A percentile compares a stretch with the other conserved stretches of the same genome.
Evolutionary conservation across 2,888 invertebrate genomes (phyloP).

Genomic region (Drosophila neotestacea): DNA sequence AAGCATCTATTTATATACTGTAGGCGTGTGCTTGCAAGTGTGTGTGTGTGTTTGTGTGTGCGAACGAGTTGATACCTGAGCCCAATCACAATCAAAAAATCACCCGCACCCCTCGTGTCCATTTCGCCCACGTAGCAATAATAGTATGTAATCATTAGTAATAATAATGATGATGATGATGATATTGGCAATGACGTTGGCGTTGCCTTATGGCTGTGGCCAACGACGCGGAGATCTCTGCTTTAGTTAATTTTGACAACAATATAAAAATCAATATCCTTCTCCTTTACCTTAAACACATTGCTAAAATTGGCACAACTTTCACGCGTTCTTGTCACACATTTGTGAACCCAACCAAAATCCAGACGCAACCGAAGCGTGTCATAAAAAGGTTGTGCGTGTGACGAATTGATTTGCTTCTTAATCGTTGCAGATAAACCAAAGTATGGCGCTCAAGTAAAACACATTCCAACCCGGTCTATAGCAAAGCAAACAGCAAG

Average conservation of each 20-base stretch:
- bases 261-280: slow-evolving; percentile 67
- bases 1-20: slow-evolving; percentile 68
- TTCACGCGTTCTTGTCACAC: slow-evolving; percentile 21
- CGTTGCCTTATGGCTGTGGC: slow-evolving; percentile 23
- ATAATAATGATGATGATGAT: slow-evolving; percentile 38
- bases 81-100: slow-evolving; percentile 57
- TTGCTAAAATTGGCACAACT: slow-evolving; percentile 65
- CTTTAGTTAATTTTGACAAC: slow-evolving; percentile 41
- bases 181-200: slow-evolving; percentile 45
- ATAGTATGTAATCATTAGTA: slow-evolving; percentile 60
- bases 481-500: slow-evolving; percentile 38
- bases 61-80: slow-evolving; percentile 54
- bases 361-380: slow-evolving; percentile 37
- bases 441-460: slow-evolving; percentile 75
- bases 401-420: slow-evolving; percentile 62
- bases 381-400: slow-evolving; percentile 52
- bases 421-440: slow-evolving; percentile 76
- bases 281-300: slow-evolving; percentile 41
- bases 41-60: slow-evolving; percentile 30
- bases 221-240: slow-evolving; percentile 34
- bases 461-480: slow-evolving; percentile 44
- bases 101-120: slow-evolving; percentile 39
- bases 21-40: slow-evolving; percentile 4
- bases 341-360: slow-evolving; percentile 13
- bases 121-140: slow-evolving; percentile 61